A percentile compares a stretch with the other conserved stretches of the same genome.
Evolutionary conservation across 1,140 invertebrate genomes (phyloP).

Genomic region (Camponotus pennsylvanicus): DNA sequence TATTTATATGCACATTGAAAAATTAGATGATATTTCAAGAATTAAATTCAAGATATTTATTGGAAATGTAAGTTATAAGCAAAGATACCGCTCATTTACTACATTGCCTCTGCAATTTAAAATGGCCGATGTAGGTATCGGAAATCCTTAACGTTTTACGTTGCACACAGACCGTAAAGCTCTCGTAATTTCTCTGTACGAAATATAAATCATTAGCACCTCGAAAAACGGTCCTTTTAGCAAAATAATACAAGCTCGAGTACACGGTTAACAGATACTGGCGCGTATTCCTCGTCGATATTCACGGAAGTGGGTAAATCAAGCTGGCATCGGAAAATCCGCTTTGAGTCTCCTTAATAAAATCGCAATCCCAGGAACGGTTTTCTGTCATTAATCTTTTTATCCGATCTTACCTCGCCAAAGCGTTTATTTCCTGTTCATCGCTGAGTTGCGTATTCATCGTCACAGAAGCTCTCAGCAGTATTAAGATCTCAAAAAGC

Average conservation of each 20-base stretch:
- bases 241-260: constrained; percentile 43
- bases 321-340: constrained; percentile 56
- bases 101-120: constrained; percentile 27
- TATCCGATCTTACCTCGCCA: constrained; percentile 60
- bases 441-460: constrained; percentile 61
- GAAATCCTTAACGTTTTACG: constrained; percentile 12
- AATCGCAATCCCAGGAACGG: constrained; percentile 73
- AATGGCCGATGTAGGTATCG: constrained; percentile 47
- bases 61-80: constrained; percentile 15
- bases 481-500: constrained; percentile 75
- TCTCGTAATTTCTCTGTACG: constrained; percentile 38
- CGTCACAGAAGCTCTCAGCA: constrained; percentile 63
- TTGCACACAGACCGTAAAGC: constrained; percentile 40
- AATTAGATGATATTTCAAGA: not conserved
- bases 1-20: constrained; percentile 7
- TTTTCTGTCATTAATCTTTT: constrained; percentile 74
- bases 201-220: constrained; percentile 54
- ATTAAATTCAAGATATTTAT: not conserved
- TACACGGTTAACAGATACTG: constrained; percentile 15
- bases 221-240: constrained; percentile 46
- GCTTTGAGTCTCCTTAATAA: constrained; percentile 72
- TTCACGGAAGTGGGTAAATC: constrained; percentile 59
- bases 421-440: constrained; percentile 73
- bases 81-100: constrained; percentile 10
- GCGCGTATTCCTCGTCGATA: constrained; percentile 52